Conservation (phyloP, 1,140 invertebrate genomes). For the Drosophila carrolli region DNA sequence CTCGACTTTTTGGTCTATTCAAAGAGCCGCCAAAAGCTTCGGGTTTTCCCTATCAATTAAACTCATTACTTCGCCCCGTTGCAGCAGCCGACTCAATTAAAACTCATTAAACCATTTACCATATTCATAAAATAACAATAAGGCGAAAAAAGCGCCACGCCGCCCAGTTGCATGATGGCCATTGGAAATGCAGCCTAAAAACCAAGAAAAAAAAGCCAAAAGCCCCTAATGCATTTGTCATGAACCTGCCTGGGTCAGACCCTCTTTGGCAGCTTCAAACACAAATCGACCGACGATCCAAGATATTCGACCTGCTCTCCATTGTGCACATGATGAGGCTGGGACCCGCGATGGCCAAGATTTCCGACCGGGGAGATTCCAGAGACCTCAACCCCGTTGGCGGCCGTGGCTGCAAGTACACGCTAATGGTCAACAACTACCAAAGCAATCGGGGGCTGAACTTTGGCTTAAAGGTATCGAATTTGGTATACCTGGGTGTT, state of each 20-base stretch:
- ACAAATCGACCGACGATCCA: conserved; percentile 49
- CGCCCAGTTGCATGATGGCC: conserved; percentile 40
- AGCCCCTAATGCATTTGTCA: conserved; percentile 78
- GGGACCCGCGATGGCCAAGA: conserved; percentile 24
- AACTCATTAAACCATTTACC: conserved; percentile 82
- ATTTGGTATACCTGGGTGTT: not conserved
- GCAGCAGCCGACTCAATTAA: conserved; percentile 67
- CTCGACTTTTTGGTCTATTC: conserved; percentile 32
- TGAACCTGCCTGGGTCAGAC: conserved; percentile 65
- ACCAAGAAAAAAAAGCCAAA: conserved; percentile 13
- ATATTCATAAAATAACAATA: conserved; percentile 82
- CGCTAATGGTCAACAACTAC: conserved; percentile 77
- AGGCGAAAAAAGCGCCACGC: conserved; percentile 48
- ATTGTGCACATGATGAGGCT: conserved; percentile 77
- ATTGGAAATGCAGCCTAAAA: conserved; percentile 18
- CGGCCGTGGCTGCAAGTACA: conserved; percentile 70
- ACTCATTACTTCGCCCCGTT: conserved; percentile 58
- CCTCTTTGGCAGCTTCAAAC: conserved; percentile 38
- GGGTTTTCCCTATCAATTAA: conserved; percentile 75
- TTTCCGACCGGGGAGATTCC: conserved; percentile 23
- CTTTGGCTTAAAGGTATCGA: not conserved
- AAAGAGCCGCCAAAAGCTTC: conserved; percentile 35
- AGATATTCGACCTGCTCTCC: conserved; percentile 75
- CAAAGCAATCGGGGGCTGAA: conserved; percentile 4
- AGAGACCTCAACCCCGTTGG: conserved; percentile 74